Conservation (phyloP, 2,888 invertebrate species). For the Athalia circularis region DNA sequence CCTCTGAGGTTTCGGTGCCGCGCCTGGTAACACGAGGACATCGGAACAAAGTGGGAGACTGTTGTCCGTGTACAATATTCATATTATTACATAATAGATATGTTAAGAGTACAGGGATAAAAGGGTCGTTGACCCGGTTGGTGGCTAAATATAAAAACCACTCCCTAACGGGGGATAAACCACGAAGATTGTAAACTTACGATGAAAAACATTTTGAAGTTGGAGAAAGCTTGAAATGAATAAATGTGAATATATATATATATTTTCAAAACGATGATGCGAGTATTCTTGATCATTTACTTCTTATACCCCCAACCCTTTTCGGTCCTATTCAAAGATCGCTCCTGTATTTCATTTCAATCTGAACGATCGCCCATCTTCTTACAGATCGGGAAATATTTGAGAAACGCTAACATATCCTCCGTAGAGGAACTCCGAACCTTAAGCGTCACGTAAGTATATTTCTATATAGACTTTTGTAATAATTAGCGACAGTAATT, state of each 20-base stretch:
- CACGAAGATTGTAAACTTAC: not conserved
- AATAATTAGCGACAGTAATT: no score
- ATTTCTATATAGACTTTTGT: conserved; percentile 51
- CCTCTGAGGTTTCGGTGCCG: not conserved
- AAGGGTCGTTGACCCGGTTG: not conserved
- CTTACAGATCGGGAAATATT: conserved; percentile 80
- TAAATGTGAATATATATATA: not conserved
- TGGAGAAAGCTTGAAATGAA: not conserved
- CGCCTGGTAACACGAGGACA: not conserved
- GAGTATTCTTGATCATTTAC: not conserved
- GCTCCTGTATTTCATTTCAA: not conserved
- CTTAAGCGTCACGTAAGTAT: conserved; percentile 82
- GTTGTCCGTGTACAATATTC: conserved; percentile 3
- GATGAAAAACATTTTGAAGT: conserved; percentile 1
- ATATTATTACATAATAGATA: not conserved
- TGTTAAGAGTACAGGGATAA: conserved; percentile 20
- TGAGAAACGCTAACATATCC: conserved; percentile 81
- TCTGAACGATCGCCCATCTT: conserved; percentile 7
- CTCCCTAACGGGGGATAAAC: not conserved
- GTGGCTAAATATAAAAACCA: not conserved
- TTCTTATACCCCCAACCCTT: not conserved
- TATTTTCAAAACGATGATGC: not conserved
- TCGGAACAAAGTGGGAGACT: not conserved
- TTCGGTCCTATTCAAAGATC: not conserved
- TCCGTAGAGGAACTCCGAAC: conserved; percentile 80